phyloP scores from a whole-genome alignment of 2,888 invertebrate genomes.

The Drosophila stalkeri region DNA sequence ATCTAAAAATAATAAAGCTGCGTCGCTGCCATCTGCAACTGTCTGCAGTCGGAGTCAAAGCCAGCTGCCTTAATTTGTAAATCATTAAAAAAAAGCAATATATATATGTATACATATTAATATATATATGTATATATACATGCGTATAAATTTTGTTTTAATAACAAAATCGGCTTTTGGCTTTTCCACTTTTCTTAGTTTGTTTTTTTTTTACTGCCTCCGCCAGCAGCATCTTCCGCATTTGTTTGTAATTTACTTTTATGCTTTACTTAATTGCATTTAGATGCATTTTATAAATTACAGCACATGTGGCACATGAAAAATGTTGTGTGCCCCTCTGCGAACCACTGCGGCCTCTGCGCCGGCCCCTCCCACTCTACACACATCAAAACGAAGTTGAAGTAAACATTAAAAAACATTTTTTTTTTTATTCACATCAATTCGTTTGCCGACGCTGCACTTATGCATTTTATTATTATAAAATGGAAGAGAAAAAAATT shows the following conservation, averaged over 20 bases:
- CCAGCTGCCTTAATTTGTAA: constrained; percentile 76
- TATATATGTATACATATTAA: not conserved
- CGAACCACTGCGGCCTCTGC: not conserved
- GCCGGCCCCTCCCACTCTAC: not conserved
- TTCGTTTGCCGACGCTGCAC: constrained; percentile 64
- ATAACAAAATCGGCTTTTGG: constrained; percentile 69
- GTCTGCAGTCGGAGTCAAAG: constrained; percentile 26
- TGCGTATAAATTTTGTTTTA: constrained; percentile 34
- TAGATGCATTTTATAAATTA: constrained; percentile 82
- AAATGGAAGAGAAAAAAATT: constrained; percentile 19
- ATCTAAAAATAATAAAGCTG: constrained; percentile 79
- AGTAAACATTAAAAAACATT: constrained; percentile 50
- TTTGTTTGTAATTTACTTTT: constrained; percentile 81
- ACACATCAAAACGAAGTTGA: constrained; percentile 45
- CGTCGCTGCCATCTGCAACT: constrained; percentile 53
- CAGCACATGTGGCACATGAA: constrained; percentile 61
- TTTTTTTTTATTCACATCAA: constrained; percentile 41
- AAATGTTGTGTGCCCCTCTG: constrained; percentile 9
- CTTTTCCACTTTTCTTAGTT: constrained; percentile 12
- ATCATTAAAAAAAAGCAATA: constrained; percentile 46
- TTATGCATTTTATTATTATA: constrained; percentile 72
- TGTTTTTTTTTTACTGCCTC: constrained; percentile 6
- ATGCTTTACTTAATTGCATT: constrained; percentile 82
- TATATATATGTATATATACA: constrained; percentile 35
- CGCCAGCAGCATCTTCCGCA: constrained; percentile 66